phyloP scores from a whole-genome alignment of 2,113 vertebrate genomes.

The Heterotilapia buettikoferi region DNA sequence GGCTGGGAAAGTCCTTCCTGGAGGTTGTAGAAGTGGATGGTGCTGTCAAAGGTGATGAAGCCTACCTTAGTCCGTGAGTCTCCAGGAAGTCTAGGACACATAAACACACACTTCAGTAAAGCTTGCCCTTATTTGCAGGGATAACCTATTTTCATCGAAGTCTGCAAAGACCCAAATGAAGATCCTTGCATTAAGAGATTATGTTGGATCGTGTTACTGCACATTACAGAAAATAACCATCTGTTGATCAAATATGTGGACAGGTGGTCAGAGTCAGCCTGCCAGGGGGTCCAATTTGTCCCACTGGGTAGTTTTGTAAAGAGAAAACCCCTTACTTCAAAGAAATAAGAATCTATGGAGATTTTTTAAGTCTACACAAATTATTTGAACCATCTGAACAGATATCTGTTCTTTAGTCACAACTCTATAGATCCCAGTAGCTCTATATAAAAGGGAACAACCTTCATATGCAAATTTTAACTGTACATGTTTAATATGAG shows the following conservation, averaged over 20 bases:
- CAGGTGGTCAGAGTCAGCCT: background rate
- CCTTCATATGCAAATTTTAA: background rate
- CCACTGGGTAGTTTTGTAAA: background rate
- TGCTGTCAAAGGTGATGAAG: conserved; percentile 97
- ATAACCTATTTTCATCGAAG: background rate
- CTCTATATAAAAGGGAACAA: background rate
- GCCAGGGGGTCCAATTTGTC: background rate
- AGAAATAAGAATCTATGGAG: background rate
- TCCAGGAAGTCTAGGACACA: conserved; percentile 83
- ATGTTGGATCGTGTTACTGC: background rate
- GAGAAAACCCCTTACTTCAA: background rate
- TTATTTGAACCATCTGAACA: background rate
- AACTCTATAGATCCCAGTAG: background rate
- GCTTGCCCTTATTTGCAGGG: background rate
- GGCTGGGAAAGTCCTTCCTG: conserved; percentile 97
- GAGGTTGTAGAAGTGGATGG: conserved; percentile 97
- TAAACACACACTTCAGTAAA: background rate
- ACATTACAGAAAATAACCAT: background rate
- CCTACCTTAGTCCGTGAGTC: conserved; percentile 95
- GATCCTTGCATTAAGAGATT: background rate
- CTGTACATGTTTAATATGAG: background rate
- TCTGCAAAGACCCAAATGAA: background rate
- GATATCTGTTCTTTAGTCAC: background rate
- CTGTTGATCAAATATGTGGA: background rate
- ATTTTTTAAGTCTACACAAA: background rate